These are phyloP conservation scores for Indicator maculatus DNA, from an alignment of 2,113 vertebrate genomes.

Conservation along the genomic window DNA sequence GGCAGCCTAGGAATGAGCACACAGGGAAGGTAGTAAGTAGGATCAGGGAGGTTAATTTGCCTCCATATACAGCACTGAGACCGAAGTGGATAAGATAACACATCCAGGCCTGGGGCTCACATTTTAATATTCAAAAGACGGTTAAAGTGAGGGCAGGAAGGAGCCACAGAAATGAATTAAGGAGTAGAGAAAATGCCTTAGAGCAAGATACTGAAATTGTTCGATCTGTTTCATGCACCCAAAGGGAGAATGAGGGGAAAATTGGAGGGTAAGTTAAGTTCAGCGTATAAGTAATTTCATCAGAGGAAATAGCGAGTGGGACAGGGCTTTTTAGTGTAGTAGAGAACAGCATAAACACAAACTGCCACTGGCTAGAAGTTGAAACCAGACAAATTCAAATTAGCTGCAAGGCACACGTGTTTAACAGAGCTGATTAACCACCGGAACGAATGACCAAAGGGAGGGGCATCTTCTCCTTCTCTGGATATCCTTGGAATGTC, in stretches of 20 bases:
- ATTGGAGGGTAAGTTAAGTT: slow-evolving; percentile 25
- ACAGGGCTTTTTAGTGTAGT: slow-evolving; percentile 5
- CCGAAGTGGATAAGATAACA: slow-evolving; percentile 57
- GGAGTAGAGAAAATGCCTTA: slow-evolving; percentile 48
- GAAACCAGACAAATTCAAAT: slow-evolving; percentile 71
- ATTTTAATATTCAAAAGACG: slow-evolving; percentile 70
- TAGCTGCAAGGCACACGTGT: slow-evolving; percentile 27
- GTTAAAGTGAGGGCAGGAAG: slow-evolving; percentile 49
- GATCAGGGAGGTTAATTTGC: slow-evolving; percentile 54
- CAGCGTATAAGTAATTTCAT: slow-evolving; percentile 3
- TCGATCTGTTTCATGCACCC: slow-evolving; percentile 43
- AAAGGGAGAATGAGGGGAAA: slow-evolving; percentile 14
- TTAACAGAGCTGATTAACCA: slow-evolving; percentile 53
- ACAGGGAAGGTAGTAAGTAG: background rate
- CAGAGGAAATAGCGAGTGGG: background rate
- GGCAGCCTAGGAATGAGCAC: background rate
- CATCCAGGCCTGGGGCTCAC: slow-evolving; percentile 38
- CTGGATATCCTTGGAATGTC: background rate
- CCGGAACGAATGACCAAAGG: slow-evolving; percentile 55
- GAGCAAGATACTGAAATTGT: slow-evolving; percentile 37
- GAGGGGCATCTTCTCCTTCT: slow-evolving; percentile 7
- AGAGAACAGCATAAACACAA: slow-evolving; percentile 20
- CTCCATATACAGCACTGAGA: slow-evolving; percentile 20
- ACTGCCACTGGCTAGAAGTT: slow-evolving; percentile 13
- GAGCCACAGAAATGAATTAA: slow-evolving; percentile 65